phyloP scores from a whole-genome alignment of 2,113 vertebrate species.

The Cichladusa arquata region DNA sequence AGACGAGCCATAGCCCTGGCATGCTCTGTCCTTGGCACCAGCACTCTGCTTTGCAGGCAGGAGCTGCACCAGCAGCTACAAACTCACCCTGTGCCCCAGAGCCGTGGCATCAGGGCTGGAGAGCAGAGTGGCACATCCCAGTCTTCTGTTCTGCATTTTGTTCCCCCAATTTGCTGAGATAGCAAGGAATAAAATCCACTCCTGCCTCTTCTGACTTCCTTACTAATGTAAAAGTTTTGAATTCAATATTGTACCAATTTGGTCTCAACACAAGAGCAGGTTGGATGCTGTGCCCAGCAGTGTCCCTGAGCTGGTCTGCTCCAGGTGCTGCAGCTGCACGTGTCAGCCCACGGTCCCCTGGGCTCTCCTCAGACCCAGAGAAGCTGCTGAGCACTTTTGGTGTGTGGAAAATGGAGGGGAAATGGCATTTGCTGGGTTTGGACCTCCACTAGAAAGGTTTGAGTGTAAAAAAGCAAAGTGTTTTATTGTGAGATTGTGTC shows the following conservation, averaged over 20 bases:
- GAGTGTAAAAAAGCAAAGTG: not conserved
- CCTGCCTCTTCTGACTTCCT: not conserved
- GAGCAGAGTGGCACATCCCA: not conserved
- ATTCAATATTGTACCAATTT: not conserved
- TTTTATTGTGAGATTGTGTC: not conserved
- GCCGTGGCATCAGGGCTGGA: rapidly evolving
- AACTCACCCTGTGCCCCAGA: not conserved
- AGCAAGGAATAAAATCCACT: not conserved
- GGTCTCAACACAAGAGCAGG: not conserved
- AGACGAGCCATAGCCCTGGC: not conserved
- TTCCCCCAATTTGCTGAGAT: not conserved
- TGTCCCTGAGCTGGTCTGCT: not conserved
- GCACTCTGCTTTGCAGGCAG: not conserved
- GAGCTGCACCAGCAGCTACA: not conserved
- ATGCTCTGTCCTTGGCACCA: not conserved
- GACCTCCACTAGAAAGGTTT: not conserved
- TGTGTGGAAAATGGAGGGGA: too few species aligned
- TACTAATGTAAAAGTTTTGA: not conserved
- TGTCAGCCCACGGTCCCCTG: rapidly evolving
- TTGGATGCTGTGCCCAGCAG: not conserved
- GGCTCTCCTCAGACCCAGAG: not conserved
- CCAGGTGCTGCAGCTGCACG: not conserved
- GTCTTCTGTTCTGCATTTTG: not conserved
- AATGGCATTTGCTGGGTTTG: not conserved
- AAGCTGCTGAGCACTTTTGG: not conserved